Base-by-base conservation (phyloP, 2,797 vertebrate species). In the Nasua narica region DNA sequence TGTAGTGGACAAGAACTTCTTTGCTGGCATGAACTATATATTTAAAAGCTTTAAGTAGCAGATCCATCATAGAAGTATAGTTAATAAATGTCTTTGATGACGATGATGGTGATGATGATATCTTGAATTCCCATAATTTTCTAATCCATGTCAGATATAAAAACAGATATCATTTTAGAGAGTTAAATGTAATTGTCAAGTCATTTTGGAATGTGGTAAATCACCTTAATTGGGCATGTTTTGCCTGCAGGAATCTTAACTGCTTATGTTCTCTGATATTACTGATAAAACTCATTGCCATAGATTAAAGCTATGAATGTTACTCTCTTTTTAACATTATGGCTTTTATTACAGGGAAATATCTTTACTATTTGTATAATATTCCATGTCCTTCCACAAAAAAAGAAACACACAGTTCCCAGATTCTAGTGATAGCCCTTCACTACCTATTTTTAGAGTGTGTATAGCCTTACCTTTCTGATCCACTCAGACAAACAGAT, bases 121-220 rank as follows among this genome's bases (percentile, higher is more conserved):
- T 60, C 96, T 89, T 96, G 85, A 97, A 95, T 97, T 94, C 87
- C 54, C 72, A 84, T 97, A 90, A 95, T 94, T 96, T 97, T 96
- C 89, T 87, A 96, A 93, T 60, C 56, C 27, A 78, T 87, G 95
- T 94, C 95, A 97, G 88, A 96, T 94, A 90, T 87, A 96, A 96
- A 96, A 92, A 95, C 87, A 96, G 96, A 94, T 97, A 96, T 94
- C 85, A 96, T 96, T 97, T 96, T 82, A 74, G 76, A 96, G 86
- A 97, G 87, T 95, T 94, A 97, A 97, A 97, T 96, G 95, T 96
- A 95, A 91, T 96, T 98, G 97, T 97, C 96, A 97, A 97, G 96
- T 96, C 92, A 95, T 97, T 97, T 97, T 97, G 92, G 94, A 97
- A 97, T 85, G 91, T 91, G 94, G 93, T 98, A 97, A 97, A 97